Conservation (phyloP, 1,140 invertebrate genomes). For the Popillia japonica region DNA sequence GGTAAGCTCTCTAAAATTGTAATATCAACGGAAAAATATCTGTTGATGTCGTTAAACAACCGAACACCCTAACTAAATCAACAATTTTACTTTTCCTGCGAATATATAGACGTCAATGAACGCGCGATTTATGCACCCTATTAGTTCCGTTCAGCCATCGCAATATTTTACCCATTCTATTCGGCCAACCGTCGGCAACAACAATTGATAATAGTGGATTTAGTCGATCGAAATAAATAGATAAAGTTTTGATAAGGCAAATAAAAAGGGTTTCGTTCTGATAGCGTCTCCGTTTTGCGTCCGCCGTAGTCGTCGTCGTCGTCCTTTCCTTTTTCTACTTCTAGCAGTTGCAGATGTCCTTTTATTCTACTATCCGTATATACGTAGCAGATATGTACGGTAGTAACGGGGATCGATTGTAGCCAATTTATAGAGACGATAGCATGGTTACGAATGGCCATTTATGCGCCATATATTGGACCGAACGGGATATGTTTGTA, state of each 20-base stretch:
- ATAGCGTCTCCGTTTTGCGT: too few relatives aligned
- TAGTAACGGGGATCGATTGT: background rate
- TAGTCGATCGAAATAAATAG: constrained; percentile 11
- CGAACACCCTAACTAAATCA: background rate
- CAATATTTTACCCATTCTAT: background rate
- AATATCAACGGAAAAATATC: too few relatives aligned
- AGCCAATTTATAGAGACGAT: background rate
- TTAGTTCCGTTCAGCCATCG: background rate
- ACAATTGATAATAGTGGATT: constrained; percentile 6
- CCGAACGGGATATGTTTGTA: background rate
- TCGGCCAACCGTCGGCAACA: background rate
- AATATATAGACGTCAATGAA: background rate
- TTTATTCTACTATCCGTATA: background rate
- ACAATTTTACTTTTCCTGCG: background rate
- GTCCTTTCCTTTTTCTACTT: background rate
- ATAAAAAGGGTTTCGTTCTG: constrained; percentile 1
- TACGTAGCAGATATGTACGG: background rate
- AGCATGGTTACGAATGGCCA: background rate
- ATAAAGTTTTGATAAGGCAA: constrained; percentile 11
- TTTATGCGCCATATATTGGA: background rate
- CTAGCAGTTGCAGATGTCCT: background rate
- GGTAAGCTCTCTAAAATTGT: too few relatives aligned
- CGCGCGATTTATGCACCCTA: background rate
- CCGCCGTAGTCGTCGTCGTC: background rate
- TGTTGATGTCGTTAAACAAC: too few relatives aligned